Conservation (phyloP, 1,140 invertebrate genomes). For the Artemia franciscana region DNA sequence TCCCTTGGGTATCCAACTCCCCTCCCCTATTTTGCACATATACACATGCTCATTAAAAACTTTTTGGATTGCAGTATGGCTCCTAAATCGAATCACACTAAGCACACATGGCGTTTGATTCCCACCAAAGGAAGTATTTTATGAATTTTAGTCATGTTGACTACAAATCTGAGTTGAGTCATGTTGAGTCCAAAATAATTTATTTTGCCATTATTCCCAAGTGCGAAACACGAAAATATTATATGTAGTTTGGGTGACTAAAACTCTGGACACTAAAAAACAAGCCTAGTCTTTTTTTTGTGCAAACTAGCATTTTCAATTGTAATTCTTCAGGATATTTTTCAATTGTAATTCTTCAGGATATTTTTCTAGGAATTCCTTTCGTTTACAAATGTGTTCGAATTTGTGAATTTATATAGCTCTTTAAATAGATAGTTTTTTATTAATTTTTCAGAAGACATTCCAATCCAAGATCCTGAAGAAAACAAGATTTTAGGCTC, state of each 20-base stretch:
- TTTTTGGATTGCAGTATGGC: neutral
- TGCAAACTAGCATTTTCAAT: neutral
- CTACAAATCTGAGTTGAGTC: neutral
- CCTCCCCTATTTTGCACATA: neutral
- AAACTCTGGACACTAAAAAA: neutral
- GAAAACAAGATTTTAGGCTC: neutral
- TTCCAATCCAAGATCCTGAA: neutral
- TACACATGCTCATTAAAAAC: neutral
- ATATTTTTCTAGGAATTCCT: neutral
- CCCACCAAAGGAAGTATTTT: neutral
- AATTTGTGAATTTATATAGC: neutral
- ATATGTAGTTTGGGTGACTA: no score
- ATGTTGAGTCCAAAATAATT: no score
- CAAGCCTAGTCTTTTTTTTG: neutral
- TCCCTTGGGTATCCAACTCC: neutral
- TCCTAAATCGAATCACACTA: neutral
- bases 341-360: neutral
- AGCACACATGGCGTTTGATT: neutral
- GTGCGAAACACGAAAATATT: no score
- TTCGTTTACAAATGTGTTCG: neutral
- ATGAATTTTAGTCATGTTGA: neutral
- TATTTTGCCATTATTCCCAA: no score
- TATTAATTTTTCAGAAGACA: neutral
- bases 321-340: neutral
- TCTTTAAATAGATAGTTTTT: neutral